These are phyloP conservation scores for Drosophila pachea DNA, from an alignment of 1,140 invertebrate species.

Conservation along the genomic window DNA sequence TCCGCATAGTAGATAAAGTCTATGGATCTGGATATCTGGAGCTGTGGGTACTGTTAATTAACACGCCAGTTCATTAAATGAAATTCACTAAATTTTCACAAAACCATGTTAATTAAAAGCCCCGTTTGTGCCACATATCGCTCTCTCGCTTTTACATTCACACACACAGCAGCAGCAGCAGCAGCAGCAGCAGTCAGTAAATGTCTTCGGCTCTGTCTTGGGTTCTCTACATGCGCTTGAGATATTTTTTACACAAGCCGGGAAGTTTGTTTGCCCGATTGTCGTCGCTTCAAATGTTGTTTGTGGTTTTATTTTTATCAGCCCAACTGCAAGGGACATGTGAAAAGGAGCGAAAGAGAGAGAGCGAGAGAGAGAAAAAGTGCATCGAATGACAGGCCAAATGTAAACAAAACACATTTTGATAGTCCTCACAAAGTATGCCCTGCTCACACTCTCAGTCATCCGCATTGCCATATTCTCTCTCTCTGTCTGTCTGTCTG, in stretches of 20 bases:
- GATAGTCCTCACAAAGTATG: conserved; percentile 6
- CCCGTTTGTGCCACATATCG: conserved; percentile 6
- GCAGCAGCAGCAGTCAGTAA: too few relatives aligned
- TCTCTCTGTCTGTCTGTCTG: background rate
- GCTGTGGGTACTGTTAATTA: conserved; percentile 24
- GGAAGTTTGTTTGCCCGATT: conserved; percentile 29
- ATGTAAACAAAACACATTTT: conserved; percentile 43
- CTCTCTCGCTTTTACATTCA: conserved; percentile 1
- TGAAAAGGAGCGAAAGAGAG: too few relatives aligned
- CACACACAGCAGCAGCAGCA: too few relatives aligned
- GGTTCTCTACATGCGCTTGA: conserved; percentile 16
- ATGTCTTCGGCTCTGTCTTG: background rate
- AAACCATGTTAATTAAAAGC: conserved; percentile 40
- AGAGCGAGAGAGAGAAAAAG: background rate
- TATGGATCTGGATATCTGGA: conserved; percentile 12
- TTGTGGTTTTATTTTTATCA: conserved; percentile 46
- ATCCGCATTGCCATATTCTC: background rate
- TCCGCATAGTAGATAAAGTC: background rate
- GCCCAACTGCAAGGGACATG: background rate
- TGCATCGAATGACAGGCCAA: conserved; percentile 30
- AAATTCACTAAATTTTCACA: conserved; percentile 38
- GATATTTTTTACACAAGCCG: conserved; percentile 33
- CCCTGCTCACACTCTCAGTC: background rate
- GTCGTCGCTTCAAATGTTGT: conserved; percentile 33
- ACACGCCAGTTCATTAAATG: conserved; percentile 28